Evolutionary conservation across 2,113 vertebrate genomes (phyloP), one percentile per base, ranked within the genome.

Genomic region (Scytalopus superciliaris): DNA sequence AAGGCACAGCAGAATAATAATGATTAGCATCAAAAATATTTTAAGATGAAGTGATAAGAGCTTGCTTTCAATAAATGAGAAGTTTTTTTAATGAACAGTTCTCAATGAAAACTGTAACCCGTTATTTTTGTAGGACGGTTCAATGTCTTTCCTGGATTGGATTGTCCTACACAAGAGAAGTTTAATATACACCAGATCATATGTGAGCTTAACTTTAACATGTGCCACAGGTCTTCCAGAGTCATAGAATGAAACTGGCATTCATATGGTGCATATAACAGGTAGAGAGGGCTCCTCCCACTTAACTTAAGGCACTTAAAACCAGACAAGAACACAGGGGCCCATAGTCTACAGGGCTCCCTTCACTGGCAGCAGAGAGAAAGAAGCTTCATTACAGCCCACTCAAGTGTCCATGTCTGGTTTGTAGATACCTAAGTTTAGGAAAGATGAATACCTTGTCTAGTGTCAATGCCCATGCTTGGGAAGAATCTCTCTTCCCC

Each of bases 181-280:
- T 52, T 60, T 56, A 69, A 77, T 22, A 62, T 5, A 39, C 14
- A 64, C 7, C 55, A 90, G 45, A 78, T 10, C 16, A 17, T 10
- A 40, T 2, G 18, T 17, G 16, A 91, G 49, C 25, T 76, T 35
- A 64, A 44, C 69, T 84, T 83, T 49, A 80, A 44, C 39, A 72
- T 0, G 0, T 33, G 33, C 15, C n/a, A 45, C 3, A 91, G 15
- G 30, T 55, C 63, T n/a, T 91, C 24, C 45, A 69, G 30, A 80
- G 37, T 16, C 37, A 42, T n/a, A 44, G 31, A 84, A 89, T 8
- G 4, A 53, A 91, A 73, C 7, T 31, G 42, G 27, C 31, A 25
- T 53, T 77, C 28, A 23, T 12, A 14, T 2, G 14, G 53, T 10
- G 5, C 31, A 45, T 2, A 2, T 3, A 7, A 50, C 33, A 59